Evolutionary conservation across 2,888 invertebrate species (phyloP).

Genomic region (Epiblema foenella): DNA sequence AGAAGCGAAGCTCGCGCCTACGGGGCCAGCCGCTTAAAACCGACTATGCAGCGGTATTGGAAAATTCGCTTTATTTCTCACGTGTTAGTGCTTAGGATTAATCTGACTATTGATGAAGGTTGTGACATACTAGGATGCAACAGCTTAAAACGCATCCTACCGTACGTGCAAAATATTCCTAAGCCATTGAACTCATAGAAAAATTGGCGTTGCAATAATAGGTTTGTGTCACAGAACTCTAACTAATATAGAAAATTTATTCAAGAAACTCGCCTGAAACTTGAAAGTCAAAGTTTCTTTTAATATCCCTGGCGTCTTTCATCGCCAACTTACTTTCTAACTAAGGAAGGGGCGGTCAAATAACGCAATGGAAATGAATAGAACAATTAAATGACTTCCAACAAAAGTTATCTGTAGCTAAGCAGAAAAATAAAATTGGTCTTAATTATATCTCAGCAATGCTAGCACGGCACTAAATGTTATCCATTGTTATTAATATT

Average conservation of each 20-base stretch:
- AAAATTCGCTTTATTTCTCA: conserved; percentile 45
- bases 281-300: conserved; percentile 70
- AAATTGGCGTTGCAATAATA: conserved; percentile 47
- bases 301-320: conserved; percentile 66
- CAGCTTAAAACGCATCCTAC: neutral
- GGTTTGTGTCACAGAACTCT: conserved; percentile 69
- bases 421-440: neutral
- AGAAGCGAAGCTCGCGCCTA: conserved; percentile 74
- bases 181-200: conserved; percentile 1
- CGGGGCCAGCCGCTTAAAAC: conserved; percentile 53
- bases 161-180: neutral
- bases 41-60: conserved; percentile 46
- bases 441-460: conserved; percentile 18
- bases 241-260: conserved; percentile 73
- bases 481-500: conserved; percentile 71
- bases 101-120: neutral
- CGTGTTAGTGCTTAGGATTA: neutral
- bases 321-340: conserved; percentile 63
- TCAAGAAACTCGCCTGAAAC: conserved; percentile 72
- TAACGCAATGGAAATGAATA: conserved; percentile 29
- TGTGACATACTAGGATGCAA: neutral
- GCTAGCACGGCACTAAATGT: conserved; percentile 49
- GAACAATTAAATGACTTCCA: conserved; percentile 30
- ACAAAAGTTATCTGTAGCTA: conserved; percentile 19
- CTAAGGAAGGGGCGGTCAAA: conserved; percentile 50